A percentile compares a stretch with the other conserved stretches of the same genome.
phyloP scores from a whole-genome alignment of 1,140 invertebrate species.

The Babylonia areolata region DNA sequence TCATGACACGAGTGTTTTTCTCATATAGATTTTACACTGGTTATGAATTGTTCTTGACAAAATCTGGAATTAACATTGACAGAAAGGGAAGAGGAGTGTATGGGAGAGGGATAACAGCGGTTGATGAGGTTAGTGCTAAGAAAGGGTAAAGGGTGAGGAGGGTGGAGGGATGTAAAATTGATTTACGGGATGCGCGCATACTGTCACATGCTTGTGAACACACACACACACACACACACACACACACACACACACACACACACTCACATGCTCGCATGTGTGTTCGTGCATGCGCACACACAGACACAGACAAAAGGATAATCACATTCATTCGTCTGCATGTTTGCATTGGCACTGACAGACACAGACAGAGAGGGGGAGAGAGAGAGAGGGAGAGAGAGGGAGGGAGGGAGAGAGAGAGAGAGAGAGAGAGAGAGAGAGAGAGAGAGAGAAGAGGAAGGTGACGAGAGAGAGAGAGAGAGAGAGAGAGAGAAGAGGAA shows the following conservation, averaged over 20 bases:
- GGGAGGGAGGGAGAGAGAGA: not conserved
- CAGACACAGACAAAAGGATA: not conserved
- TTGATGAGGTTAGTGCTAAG: too few relatives aligned
- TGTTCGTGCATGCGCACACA: not conserved
- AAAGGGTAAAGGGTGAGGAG: too few relatives aligned
- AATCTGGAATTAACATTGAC: too few relatives aligned
- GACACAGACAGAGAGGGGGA: not conserved
- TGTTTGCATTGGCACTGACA: not conserved
- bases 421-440: not conserved
- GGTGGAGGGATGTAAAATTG: too few relatives aligned
- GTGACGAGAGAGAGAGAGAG: not conserved
- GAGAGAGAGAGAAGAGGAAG: not conserved
- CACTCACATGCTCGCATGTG: not conserved
- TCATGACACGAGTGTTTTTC: too few relatives aligned
- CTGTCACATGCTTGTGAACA: not conserved
- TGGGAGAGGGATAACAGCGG: too few relatives aligned
- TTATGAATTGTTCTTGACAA: too few relatives aligned
- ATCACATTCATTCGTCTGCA: not conserved
- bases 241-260: constrained; percentile 17
- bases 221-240: constrained; percentile 10
- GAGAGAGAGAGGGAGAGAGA: not conserved
- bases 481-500: not conserved
- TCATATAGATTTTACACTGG: too few relatives aligned
- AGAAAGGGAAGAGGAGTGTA: too few relatives aligned
- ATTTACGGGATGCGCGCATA: constrained; percentile 20